Evolutionary conservation across 2,888 invertebrate species (phyloP), one percentile per base, ranked within the genome.

Genomic region (Leptopilina drosophilae): DNA sequence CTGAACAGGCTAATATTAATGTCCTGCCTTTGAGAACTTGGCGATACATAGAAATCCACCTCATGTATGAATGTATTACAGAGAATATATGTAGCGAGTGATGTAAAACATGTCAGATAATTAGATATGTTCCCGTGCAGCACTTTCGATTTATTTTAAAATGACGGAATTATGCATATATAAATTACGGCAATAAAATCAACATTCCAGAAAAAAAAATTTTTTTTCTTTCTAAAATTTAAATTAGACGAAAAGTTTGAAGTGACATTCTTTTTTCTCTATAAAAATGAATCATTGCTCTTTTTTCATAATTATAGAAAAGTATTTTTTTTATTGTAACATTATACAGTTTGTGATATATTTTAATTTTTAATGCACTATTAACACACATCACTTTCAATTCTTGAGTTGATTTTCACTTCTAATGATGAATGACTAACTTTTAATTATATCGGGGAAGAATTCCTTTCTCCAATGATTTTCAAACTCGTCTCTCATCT

Each of bases 81-180:
- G 15, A 66, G 46, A 66, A 40, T 46, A 66, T 49, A 49, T 69
- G 53, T 53, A 69, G 20, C 49, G 14, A 14, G 69, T 69, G 69
- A 53, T 69, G 69, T 53, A 12, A 53, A 69, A 69, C 69, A 69
- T 26, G 53, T 69, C 26, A 53, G 69, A 53, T 69, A 69, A 69
- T 69, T 69, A 69, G 69, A 26, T 69, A 26, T 49, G 26, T 69
- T 69, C 26, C 49, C 20, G 2, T 69, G n/a, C 53, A 69, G n/a
- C 53, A 69, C 69, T 69, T 69, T 69, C 69, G 33, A 69, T 69
- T 53, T 33, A 53, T 69, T 26, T 69, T 26, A 69, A 69, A 69
- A 69, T 26, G 26, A 53, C 49, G 26, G 46, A 49, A 33, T 69
- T 69, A 53, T 53, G 69, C 20, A 53, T 49, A 11, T 49, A 11